Conservation (phyloP, 2,113 vertebrate genomes). For the Neolamprologus cancellatus region DNA sequence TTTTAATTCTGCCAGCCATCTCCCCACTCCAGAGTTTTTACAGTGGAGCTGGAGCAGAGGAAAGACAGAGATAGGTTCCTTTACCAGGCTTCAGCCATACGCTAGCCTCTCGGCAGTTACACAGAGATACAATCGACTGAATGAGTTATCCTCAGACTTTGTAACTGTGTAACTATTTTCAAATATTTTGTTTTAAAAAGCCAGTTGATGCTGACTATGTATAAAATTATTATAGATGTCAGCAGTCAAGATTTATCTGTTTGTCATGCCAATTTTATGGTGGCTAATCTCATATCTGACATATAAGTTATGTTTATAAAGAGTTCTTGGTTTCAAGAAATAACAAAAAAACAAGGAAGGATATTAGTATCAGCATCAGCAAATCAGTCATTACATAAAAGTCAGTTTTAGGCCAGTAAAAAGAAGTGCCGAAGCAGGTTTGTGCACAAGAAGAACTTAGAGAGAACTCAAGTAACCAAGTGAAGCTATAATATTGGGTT, state of each 20-base stretch:
- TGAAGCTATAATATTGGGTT: background rate
- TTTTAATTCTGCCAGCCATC: background rate
- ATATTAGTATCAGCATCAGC: background rate
- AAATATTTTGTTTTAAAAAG: background rate
- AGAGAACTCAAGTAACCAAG: background rate
- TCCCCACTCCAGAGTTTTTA: background rate
- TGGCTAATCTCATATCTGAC: background rate
- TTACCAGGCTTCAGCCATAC: constrained; percentile 9
- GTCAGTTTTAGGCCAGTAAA: background rate
- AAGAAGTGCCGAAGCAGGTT: background rate
- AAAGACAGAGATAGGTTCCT: background rate
- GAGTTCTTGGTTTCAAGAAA: background rate
- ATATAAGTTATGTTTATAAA: background rate
- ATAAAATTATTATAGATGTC: background rate
- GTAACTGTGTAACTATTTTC: background rate
- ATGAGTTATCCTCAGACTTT: background rate
- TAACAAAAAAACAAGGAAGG: background rate
- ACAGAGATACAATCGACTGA: background rate
- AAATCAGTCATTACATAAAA: background rate
- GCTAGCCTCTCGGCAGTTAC: background rate
- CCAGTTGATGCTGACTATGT: background rate
- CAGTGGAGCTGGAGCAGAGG: background rate
- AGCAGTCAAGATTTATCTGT: background rate
- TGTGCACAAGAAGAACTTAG: background rate
- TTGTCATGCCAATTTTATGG: background rate